phyloP scores from a whole-genome alignment of 2,888 invertebrate species.

The Timandra comae region DNA sequence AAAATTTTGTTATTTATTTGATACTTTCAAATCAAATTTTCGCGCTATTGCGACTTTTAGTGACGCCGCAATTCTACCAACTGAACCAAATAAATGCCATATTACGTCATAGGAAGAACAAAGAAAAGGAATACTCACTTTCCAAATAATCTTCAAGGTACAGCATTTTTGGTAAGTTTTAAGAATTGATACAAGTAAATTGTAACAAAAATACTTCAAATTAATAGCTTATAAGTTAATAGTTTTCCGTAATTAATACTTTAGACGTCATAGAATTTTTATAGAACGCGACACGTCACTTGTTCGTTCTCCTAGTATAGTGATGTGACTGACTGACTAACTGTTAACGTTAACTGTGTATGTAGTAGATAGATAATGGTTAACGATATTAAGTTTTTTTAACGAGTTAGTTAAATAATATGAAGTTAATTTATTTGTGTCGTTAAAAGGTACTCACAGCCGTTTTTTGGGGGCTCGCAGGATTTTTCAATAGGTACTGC shows the following conservation, averaged over 20 bases:
- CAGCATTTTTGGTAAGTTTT: conserved; percentile 85
- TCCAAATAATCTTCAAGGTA: conserved; percentile 99
- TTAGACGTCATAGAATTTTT: conserved; percentile 29
- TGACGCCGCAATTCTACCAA: conserved; percentile 46
- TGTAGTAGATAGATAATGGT: no score
- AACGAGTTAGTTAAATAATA: no score
- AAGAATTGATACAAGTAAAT: conserved; percentile 9
- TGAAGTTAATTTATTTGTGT: no score
- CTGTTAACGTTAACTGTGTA: no score
- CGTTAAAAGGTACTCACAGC: no score
- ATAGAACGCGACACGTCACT: conserved; percentile 22
- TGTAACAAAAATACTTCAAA: background rate
- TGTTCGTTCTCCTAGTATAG: no score
- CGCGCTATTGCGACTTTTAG: conserved; percentile 41
- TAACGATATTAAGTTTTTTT: no score
- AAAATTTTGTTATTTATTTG: no score
- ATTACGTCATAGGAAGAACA: conserved; percentile 44
- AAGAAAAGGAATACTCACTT: conserved; percentile 82
- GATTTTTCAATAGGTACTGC: no score
- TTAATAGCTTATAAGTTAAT: background rate
- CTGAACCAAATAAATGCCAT: conserved; percentile 20
- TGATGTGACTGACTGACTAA: no score
- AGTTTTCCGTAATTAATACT: conserved; percentile 3
- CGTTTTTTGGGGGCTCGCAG: no score
- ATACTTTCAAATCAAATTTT: no score